Conservation (phyloP, 2,888 invertebrate species). For the Perizoma affinitatum region DNA sequence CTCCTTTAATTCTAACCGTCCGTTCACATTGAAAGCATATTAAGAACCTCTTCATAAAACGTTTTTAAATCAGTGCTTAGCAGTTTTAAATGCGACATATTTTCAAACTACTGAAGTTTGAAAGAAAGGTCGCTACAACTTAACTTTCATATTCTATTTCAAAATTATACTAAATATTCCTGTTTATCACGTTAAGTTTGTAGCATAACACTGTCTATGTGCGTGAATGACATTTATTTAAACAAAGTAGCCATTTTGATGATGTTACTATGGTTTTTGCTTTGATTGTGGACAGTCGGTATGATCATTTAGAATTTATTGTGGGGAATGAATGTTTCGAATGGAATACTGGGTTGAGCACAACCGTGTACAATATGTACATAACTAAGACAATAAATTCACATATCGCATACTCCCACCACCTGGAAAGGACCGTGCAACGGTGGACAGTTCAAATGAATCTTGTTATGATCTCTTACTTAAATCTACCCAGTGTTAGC, state of each 20-base stretch:
- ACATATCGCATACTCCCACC: slow-evolving; percentile 79
- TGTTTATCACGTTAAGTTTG: no score
- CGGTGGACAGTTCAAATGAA: slow-evolving; percentile 63
- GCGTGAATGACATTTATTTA: no score
- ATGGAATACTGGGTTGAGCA: slow-evolving; percentile 78
- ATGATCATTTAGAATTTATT: slow-evolving; percentile 49
- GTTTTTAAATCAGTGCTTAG: neutral
- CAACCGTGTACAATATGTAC: slow-evolving; percentile 69
- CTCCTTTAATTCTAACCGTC: slow-evolving; percentile 61
- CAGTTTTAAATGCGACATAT: neutral
- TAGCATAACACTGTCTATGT: no score
- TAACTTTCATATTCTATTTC: no score
- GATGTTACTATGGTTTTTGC: neutral
- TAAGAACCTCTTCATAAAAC: neutral
- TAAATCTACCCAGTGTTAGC: slow-evolving; percentile 82
- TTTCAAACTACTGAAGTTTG: neutral
- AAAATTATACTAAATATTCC: no score
- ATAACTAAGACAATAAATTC: slow-evolving; percentile 74
- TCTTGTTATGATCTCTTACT: slow-evolving; percentile 82
- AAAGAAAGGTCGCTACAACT: neutral
- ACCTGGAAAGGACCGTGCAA: slow-evolving; percentile 53
- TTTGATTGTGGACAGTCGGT: slow-evolving; percentile 10
- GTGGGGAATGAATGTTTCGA: slow-evolving; percentile 50
- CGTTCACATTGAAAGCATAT: slow-evolving; percentile 29
- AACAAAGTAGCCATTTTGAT: neutral